Percentiles rank a stretch among this genome's conserved stretches.
Evolutionary conservation across 1,140 invertebrate species (phyloP).

Genomic region (Bombus vancouverensis): DNA sequence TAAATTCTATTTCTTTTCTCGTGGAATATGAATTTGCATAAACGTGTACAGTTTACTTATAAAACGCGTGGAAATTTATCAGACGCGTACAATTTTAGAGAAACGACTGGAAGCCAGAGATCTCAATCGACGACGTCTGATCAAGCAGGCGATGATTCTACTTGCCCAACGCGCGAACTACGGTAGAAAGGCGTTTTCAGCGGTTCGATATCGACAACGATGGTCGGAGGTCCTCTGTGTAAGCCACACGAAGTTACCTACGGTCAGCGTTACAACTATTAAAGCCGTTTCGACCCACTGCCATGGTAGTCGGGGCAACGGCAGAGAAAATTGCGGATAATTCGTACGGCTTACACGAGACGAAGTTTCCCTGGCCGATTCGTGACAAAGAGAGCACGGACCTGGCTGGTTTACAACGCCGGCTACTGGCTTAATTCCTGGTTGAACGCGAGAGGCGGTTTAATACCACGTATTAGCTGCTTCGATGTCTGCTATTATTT

Average conservation of each 20-base stretch:
- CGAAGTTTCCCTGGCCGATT: constrained; percentile 30
- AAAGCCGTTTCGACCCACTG: constrained; percentile 17
- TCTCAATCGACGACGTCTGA: not conserved
- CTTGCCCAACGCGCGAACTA: not conserved
- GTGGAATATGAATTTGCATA: too few relatives aligned
- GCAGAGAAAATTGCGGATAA: constrained; percentile 48
- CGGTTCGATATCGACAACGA: not conserved
- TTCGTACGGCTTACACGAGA: constrained; percentile 39
- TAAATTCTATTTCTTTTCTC: too few relatives aligned
- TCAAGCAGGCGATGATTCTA: not conserved
- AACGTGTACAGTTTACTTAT: too few relatives aligned
- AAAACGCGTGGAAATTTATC: too few relatives aligned
- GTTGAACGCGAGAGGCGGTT: constrained; percentile 26
- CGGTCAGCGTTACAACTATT: constrained; percentile 35
- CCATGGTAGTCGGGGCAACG: not conserved
- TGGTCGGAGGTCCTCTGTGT: not conserved
- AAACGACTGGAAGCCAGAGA: not conserved
- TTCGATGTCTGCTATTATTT: constrained; percentile 26
- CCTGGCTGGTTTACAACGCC: constrained; percentile 29
- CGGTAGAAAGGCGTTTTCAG: not conserved
- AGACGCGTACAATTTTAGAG: not conserved
- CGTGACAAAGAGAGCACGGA: constrained; percentile 36
- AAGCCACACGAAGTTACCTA: constrained; percentile 7
- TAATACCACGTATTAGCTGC: constrained; percentile 34
- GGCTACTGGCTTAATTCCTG: constrained; percentile 34